A percentile compares a stretch with the other conserved stretches of the same genome.
Conservation (phyloP, 2,113 vertebrate species). For the Phaethornis superciliosus region DNA sequence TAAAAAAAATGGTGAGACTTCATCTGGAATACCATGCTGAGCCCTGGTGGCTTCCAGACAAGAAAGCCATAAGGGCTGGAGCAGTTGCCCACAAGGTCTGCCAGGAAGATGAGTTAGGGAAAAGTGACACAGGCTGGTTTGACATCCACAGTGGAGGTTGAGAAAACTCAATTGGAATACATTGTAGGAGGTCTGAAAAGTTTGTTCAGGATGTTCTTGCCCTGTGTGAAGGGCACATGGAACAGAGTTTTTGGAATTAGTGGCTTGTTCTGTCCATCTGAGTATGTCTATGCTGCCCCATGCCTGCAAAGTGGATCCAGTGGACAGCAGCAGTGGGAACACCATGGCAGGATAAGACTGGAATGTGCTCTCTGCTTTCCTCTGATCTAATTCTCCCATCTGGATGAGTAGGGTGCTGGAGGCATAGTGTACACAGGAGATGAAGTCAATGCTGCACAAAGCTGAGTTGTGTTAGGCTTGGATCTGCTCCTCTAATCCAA, state of each 20-base stretch:
- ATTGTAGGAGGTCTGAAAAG: not conserved
- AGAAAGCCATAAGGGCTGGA: not conserved
- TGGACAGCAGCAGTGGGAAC: not conserved
- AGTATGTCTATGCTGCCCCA: accelerated
- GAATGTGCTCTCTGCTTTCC: not conserved
- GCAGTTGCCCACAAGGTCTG: not conserved
- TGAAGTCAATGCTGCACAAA: not conserved
- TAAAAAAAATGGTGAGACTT: not conserved
- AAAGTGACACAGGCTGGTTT: not conserved
- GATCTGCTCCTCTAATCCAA: not conserved
- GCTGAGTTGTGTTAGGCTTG: not conserved
- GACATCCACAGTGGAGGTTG: not conserved
- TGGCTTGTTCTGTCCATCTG: not conserved
- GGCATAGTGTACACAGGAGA: not conserved
- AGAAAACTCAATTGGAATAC: not conserved
- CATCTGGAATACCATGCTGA: not conserved
- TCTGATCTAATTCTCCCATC: not conserved
- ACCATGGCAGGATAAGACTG: not conserved
- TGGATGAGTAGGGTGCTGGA: not conserved
- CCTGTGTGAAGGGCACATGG: not conserved
- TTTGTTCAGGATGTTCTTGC: not conserved
- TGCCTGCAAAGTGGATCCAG: not conserved
- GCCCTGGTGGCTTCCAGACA: not conserved
- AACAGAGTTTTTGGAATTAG: not conserved
- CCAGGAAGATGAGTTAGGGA: not conserved